These are phyloP conservation scores for Temnothorax curvispinosus DNA, from an alignment of 1,140 invertebrate species.

Conservation along the genomic window DNA sequence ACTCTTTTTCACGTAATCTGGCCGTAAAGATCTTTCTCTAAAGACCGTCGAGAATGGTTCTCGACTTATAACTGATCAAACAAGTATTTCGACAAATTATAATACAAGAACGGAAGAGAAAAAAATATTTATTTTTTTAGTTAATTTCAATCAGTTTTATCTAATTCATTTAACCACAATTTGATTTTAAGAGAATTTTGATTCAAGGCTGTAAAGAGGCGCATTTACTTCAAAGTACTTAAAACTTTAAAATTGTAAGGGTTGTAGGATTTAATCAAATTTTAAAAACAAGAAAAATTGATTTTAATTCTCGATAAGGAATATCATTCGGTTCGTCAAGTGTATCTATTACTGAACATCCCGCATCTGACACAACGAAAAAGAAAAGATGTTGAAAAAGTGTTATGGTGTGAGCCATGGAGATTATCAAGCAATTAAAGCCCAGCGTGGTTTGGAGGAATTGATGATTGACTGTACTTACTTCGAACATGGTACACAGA, in stretches of 20 bases:
- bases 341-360: background rate
- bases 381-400: conserved; percentile 39
- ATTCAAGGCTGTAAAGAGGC: background rate
- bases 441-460: conserved; percentile 49
- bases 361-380: background rate
- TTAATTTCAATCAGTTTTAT: background rate
- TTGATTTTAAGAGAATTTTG: conserved; percentile 17
- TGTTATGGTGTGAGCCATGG: conserved; percentile 54
- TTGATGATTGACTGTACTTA: conserved; percentile 76
- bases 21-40: background rate
- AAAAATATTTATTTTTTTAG: conserved; percentile 5
- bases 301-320: background rate
- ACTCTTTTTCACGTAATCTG: background rate
- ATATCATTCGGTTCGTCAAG: background rate
- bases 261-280: background rate
- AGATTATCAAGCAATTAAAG: conserved; percentile 67
- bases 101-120: background rate
- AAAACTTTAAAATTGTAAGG: background rate
- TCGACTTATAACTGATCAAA: background rate
- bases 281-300: background rate
- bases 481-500: conserved; percentile 86
- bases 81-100: background rate
- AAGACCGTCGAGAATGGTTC: background rate
- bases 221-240: background rate
- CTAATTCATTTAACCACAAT: background rate